Base-by-base conservation (phyloP, 1,140 invertebrate species). In the Trachelipus rathkii region DNA sequence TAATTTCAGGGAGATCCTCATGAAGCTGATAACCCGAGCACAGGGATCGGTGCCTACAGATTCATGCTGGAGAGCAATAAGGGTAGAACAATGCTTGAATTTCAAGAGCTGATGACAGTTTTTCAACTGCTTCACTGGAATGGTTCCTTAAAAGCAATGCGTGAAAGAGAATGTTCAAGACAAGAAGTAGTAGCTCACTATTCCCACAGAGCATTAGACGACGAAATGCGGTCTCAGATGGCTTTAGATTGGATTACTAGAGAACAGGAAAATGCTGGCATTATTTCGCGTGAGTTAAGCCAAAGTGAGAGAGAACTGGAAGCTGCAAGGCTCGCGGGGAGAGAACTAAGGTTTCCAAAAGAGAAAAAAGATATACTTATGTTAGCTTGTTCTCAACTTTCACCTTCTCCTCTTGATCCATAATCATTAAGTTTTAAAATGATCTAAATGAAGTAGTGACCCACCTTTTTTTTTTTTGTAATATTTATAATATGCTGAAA, bases 101-200 rank as follows among this genome's bases (percentile, higher is more conserved):
- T 97, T 86, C 95, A 97, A 85, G 95, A 97, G 85, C 86, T 97
- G 79, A 97, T 97, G 95, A 97, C 95, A 0, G 95, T 97, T 5
- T 97, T 97, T 85, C 95, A 97, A 85, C 87, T 97, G 68, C 87
- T 97, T 1, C 95, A 97, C 85, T 97, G 95, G 95, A 97, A 97
- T 85, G 95, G 95, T 0, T 95, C 93, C 75, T 85, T 97, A 76
- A 94, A 95, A 83, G 82, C 82, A 44, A 83, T 83, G 82, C 90
- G 82, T 89, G 95, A 97, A 84, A 88, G 95, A 9, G 95, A 96
- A 83, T 97, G 95, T 84, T 96, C 94, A n/a, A 88, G 95, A 79
- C 85, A 85, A 77, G 83, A 83, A 77, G 95, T 97, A 0, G 92
- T 97, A n/a, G 93, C 94, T 15, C 95, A 96, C 85, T 96, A 96